Conservation (phyloP, 2,113 vertebrate genomes). For the Oxygymnocypris stewartii region DNA sequence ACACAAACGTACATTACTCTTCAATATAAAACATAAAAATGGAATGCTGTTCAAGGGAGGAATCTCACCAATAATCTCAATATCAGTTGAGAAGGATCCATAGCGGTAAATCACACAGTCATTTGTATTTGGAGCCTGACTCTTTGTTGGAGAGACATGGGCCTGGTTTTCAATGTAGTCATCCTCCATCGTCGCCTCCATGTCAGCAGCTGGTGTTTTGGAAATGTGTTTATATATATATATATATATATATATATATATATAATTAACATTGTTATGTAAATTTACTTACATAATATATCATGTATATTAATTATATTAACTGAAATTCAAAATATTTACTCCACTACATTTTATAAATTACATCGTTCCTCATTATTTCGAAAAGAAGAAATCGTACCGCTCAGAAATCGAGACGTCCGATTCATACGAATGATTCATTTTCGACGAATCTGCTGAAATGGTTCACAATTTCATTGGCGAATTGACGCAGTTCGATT, state of each 20-base stretch:
- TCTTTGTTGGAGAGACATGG: constrained; percentile 71
- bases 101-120: constrained; percentile 88
- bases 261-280: not conserved
- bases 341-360: not conserved
- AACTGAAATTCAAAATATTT: not conserved
- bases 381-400: not conserved
- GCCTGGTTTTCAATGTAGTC: constrained; percentile 52
- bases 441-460: not conserved
- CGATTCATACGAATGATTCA: not conserved
- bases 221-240: not conserved
- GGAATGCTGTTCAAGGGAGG: not conserved
- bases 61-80: constrained; percentile 85
- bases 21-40: not conserved
- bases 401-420: not conserved
- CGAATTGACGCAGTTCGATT: not conserved
- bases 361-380: not conserved
- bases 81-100: constrained; percentile 82
- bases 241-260: too few relatives aligned
- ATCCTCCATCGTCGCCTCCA: constrained; percentile 20
- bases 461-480: not conserved
- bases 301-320: not conserved
- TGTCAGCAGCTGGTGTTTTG: constrained; percentile 51
- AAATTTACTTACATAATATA: not conserved
- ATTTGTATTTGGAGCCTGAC: constrained; percentile 66
- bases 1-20: constrained; percentile 29